These are phyloP conservation scores for Tromatobia lineatoria DNA, from an alignment of 2,888 invertebrate species.

Conservation along the genomic window DNA sequence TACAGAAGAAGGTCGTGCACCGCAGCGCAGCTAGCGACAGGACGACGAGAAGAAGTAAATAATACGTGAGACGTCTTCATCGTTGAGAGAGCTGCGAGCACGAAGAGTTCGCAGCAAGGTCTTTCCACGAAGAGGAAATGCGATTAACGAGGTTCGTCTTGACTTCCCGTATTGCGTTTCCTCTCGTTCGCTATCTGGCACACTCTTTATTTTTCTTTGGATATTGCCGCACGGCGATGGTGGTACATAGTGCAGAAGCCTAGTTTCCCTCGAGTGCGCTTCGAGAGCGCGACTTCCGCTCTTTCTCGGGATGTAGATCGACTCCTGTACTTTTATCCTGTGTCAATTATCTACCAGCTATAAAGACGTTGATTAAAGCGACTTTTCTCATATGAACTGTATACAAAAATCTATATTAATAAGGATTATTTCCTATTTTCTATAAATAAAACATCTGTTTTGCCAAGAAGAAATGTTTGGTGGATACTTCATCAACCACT, in stretches of 20 bases:
- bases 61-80: slow-evolving; percentile 52
- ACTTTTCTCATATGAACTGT: too few species aligned
- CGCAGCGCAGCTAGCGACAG: neutral
- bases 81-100: slow-evolving; percentile 18
- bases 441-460: too few species aligned
- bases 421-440: too few species aligned
- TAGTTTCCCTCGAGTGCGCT: slow-evolving; percentile 65
- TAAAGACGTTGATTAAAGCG: neutral
- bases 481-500: too few species aligned
- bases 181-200: slow-evolving; percentile 41
- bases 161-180: slow-evolving; percentile 62
- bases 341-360: slow-evolving; percentile 14
- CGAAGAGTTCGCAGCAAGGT: slow-evolving; percentile 36
- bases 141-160: slow-evolving; percentile 61
- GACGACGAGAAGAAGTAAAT: slow-evolving; percentile 51
- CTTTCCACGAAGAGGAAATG: slow-evolving; percentile 64
- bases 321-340: slow-evolving; percentile 41
- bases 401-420: too few species aligned
- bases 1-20: slow-evolving; percentile 37
- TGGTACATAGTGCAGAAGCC: slow-evolving; percentile 14
- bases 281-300: slow-evolving; percentile 65
- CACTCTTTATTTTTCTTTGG: slow-evolving; percentile 36
- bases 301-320: slow-evolving; percentile 50
- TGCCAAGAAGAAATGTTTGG: too few species aligned
- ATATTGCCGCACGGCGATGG: slow-evolving; percentile 23